These are phyloP conservation scores for Paratrypauchen microcephalus DNA, from an alignment of 2,797 vertebrate species.

Conservation along the genomic window DNA sequence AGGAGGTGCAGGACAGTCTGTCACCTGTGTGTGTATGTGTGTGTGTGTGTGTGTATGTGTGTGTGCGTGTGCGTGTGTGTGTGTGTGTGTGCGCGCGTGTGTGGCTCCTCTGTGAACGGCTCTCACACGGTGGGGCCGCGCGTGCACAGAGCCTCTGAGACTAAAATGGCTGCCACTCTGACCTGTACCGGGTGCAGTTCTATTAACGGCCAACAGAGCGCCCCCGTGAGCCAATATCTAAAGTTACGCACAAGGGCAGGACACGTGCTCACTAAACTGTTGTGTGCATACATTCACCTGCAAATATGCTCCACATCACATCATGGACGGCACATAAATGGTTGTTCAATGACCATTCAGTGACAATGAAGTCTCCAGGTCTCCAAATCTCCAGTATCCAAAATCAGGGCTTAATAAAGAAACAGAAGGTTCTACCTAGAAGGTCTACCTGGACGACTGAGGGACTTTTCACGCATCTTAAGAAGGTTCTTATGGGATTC, in stretches of 20 bases:
- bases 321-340: too few relatives aligned
- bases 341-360: too few relatives aligned
- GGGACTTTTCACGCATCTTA: too few relatives aligned
- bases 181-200: conserved; percentile 36
- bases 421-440: background rate
- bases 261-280: background rate
- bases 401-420: background rate
- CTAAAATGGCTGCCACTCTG: conserved; percentile 67
- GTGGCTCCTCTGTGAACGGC: background rate
- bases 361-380: too few relatives aligned
- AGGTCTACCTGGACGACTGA: too few relatives aligned
- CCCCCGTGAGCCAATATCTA: conserved; percentile 30
- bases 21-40: too few relatives aligned
- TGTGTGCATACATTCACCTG: too few relatives aligned
- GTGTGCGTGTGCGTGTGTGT: too few relatives aligned
- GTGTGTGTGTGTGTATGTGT: too few relatives aligned
- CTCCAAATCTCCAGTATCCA: background rate
- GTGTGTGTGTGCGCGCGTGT: too few relatives aligned
- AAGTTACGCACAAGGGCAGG: background rate
- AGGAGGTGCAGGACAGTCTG: background rate
- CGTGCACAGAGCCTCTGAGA: conserved; percentile 34
- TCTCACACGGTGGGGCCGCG: background rate
- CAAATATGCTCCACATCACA: too few relatives aligned
- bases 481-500: background rate
- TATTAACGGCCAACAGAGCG: conserved; percentile 48